Evolutionary conservation across 2,797 vertebrate genomes (phyloP), one percentile per base, ranked within the genome.

Genomic region (Tenualosa ilisha): DNA sequence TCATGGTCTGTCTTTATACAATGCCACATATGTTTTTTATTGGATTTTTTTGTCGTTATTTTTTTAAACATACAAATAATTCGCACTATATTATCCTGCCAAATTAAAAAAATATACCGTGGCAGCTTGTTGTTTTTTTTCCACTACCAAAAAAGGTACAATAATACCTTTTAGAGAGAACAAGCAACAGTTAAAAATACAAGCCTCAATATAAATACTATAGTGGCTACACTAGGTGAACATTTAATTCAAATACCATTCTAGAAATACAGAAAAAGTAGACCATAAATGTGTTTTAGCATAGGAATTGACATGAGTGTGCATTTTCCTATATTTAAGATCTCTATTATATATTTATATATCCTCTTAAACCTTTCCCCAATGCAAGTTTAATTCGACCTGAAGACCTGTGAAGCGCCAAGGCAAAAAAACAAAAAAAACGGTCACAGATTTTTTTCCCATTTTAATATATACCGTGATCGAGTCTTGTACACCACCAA

Each of bases 151-250:
- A 97, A 97, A 98, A 98, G 97, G 97, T 98, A 97, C 95, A 95
- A 96, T 94, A 95, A 97, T 98, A 99, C 97, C 98, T 99, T 98
- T 97, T 96, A 79, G 95, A 98, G 97, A 98, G 97, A 98, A 99
- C 98, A 97, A 99, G 97, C 97, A 98, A 99, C 97, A 99, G 96
- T 99, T 98, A 98, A 99, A 99, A 99, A 99, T 99, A 99, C 98
- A 97, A 99, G 98, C 97, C 97, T 99, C 97, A 97, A 99, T 99
- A 99, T 99, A 99, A 99, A 99, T 99, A 99, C 98, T 99, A 99
- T 99, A 97, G 97, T 98, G 97, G 97, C 98, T 99, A 99, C 97
- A 97, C 97, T 98, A 99, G 97, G 97, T 98, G 97, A 99, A 99
- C 98, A 99, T 98, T 98, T 97, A 99, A 98, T 98, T 99, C 98